Conservation (phyloP, 2,888 invertebrate species). For the Coremacera marginata region DNA sequence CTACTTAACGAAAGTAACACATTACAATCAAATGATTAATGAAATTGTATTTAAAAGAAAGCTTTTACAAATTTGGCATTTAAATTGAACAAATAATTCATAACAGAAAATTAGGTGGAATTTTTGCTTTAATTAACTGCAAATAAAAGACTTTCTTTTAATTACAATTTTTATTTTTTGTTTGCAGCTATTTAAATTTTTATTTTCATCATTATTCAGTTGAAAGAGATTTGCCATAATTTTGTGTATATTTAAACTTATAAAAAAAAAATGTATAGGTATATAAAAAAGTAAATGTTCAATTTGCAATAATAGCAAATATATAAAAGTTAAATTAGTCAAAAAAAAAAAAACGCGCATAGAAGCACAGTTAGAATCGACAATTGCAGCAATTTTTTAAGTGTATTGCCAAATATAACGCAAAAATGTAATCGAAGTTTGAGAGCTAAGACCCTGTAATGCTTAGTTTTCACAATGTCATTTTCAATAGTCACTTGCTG, state of each 20-base stretch:
- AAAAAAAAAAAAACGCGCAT: neutral
- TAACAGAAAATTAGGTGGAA: neutral
- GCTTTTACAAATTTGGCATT: neutral
- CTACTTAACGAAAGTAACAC: too few species aligned
- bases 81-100: neutral
- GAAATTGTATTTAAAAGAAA: constrained; percentile 29
- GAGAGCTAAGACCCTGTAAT: constrained; percentile 17
- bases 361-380: neutral
- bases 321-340: neutral
- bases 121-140: neutral
- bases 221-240: constrained; percentile 6
- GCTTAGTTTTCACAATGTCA: too few species aligned
- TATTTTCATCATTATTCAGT: constrained; percentile 18
- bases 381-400: constrained; percentile 12
- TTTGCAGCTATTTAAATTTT: neutral
- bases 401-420: too few species aligned
- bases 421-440: neutral
- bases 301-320: constrained; percentile 18
- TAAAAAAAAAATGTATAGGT: neutral
- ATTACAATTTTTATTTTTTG: constrained; percentile 25
- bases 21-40: too few species aligned
- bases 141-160: constrained; percentile 31
- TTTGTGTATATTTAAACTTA: constrained; percentile 27
- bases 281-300: constrained; percentile 17
- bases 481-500: too few species aligned